Conservation (phyloP, 2,797 vertebrate genomes). For the Gephyroberyx darwinii region DNA sequence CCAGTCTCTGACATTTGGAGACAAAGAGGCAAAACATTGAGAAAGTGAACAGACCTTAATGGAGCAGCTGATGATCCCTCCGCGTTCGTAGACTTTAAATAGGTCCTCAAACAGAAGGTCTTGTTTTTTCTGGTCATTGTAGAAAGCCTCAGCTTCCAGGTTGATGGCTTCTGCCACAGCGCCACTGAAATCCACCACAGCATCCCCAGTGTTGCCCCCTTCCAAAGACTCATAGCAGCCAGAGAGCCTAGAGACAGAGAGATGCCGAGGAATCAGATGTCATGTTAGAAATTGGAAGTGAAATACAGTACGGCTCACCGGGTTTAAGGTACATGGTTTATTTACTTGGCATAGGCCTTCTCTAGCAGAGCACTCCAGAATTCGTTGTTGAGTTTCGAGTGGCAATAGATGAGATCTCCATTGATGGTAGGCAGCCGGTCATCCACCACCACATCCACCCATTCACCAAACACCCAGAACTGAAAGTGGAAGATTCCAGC, state of each 20-base stretch:
- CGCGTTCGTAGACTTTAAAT: constrained; percentile 85
- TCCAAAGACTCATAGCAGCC: constrained; percentile 93
- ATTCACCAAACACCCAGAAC: constrained; percentile 93
- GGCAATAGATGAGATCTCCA: constrained; percentile 90
- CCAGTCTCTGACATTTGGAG: neutral
- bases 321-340: neutral
- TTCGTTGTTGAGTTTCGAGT: constrained; percentile 88
- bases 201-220: constrained; percentile 91
- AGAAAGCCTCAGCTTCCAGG: constrained; percentile 72
- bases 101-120: constrained; percentile 88
- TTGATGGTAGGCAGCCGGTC: constrained; percentile 90
- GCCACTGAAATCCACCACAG: constrained; percentile 95
- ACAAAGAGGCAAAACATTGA: neutral
- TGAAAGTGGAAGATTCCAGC: constrained; percentile 93
- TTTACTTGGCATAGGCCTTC: constrained; percentile 97
- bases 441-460: constrained; percentile 93
- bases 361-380: constrained; percentile 96
- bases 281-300: neutral
- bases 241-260: constrained; percentile 80
- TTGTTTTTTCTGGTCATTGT: constrained; percentile 73
- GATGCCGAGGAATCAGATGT: neutral
- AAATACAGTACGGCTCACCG: neutral
- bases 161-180: constrained; percentile 87
- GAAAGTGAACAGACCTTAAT: constrained; percentile 80
- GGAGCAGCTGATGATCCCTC: constrained; percentile 92